Evolutionary conservation across 1,140 invertebrate species (phyloP).

Genomic region (Drosophila prosaltans): DNA sequence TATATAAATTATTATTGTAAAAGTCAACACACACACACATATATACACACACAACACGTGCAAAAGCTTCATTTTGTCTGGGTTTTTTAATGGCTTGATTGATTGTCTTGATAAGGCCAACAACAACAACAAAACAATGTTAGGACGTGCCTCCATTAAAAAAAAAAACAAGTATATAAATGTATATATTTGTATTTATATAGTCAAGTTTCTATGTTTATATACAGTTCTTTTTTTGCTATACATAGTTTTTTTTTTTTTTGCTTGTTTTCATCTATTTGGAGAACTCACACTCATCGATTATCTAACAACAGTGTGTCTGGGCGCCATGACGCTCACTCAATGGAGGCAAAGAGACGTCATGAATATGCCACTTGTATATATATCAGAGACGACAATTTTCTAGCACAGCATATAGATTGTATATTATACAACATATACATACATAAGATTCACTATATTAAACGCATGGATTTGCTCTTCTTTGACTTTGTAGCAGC

Average conservation of each 20-base stretch:
- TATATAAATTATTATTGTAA: conserved; percentile 11
- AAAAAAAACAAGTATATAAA: conserved; percentile 12
- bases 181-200: conserved; percentile 11
- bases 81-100: conserved; percentile 47
- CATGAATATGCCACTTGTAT: conserved; percentile 54
- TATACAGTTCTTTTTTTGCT: neutral
- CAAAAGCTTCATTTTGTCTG: conserved; percentile 40
- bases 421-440: no score
- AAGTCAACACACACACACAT: conserved; percentile 8
- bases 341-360: conserved; percentile 48
- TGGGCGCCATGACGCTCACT: conserved; percentile 37
- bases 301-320: conserved; percentile 17
- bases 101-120: conserved; percentile 46
- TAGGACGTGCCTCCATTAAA: conserved; percentile 46
- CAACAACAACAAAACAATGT: conserved; percentile 32
- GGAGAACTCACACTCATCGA: conserved; percentile 30
- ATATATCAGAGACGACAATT: conserved; percentile 31
- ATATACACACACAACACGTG: neutral
- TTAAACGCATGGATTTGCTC: no score
- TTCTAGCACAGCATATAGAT: conserved; percentile 36
- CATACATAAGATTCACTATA: no score
- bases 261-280: conserved; percentile 9
- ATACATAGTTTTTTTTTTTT: conserved; percentile 4
- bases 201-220: neutral
- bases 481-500: no score